Percentiles rank a stretch among this genome's conserved stretches.
Conservation (phyloP, 2,797 vertebrate genomes). For the Streptopelia turtur region DNA sequence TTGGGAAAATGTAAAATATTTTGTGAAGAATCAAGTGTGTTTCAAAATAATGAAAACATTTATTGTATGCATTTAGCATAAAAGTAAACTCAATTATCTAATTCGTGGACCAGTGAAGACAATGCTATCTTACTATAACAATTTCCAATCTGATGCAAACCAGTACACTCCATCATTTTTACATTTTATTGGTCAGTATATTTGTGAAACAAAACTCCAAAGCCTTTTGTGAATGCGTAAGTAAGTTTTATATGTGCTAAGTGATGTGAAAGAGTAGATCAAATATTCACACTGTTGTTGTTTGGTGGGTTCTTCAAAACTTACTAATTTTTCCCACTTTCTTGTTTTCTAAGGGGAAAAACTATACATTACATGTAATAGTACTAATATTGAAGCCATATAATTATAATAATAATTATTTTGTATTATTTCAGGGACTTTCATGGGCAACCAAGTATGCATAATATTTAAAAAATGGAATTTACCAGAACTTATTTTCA, state of each 20-base stretch:
- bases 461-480: not conserved
- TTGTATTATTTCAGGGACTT: not conserved
- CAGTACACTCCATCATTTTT: not conserved
- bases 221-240: not conserved
- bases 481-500: not conserved
- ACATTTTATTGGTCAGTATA: not conserved
- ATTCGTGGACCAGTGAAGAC: not conserved
- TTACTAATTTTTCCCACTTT: rapidly evolving
- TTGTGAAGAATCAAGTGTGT: not conserved
- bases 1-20: not conserved
- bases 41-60: not conserved
- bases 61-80: not conserved
- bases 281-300: not conserved
- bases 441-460: rapidly evolving
- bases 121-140: not conserved
- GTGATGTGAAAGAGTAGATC: not conserved
- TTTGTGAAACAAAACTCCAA: not conserved
- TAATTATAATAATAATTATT: not conserved
- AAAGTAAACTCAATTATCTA: not conserved
- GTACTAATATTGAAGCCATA: not conserved
- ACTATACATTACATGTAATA: not conserved
- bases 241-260: not conserved
- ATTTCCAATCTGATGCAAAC: not conserved
- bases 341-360: not conserved
- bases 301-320: not conserved